Evolutionary conservation across 2,888 invertebrate genomes (phyloP), one percentile per base, ranked within the genome.

Genomic region (Synergus umbraculus): DNA sequence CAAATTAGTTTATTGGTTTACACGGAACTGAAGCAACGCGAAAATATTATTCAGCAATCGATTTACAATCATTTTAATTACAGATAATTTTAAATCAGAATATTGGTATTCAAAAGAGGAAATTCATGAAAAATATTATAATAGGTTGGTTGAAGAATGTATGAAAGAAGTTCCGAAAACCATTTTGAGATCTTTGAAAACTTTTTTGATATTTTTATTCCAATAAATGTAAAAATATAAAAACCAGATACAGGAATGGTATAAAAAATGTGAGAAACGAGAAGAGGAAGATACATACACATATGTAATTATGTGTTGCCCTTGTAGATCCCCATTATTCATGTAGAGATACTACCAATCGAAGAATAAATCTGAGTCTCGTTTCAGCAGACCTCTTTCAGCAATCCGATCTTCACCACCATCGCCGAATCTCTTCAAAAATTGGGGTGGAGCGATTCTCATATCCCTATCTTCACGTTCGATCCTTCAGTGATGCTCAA

Each of bases 321-420:
- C 29, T 3, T 29, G 79, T 73, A 84, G 84, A 87, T 87, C 86
- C 81, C 84, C 82, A 83, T 86, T 85, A 83, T 86, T 85, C 85
- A 83, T 86, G 85, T 81, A 80, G 86, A 85, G 82, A 81, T 82
- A 79, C 84, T 83, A 79, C 79, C 84, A 86, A 86, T 88, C 86
- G 86, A 83, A 83, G 85, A 86, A 88, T 88, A 86, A 87, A 88
- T 88, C 86, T 86, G 78, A 85, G 82, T 81, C 69, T 77, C 76
- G 78, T 76, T 79, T 64, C 29, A 37, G 15, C 77, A 66, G 78
- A 58, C 18, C 83, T 85, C 69, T 76, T 78, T 83, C 76, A 79
- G 78, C 78, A 78, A 82, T 82, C 81, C 80, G 81, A 81, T 84
- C 82, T 82, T 66, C 78, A 69, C 76, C 79, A 76, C 76, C 60